Base-by-base conservation (phyloP, 2,113 vertebrate species). In the Silurus meridionalis region DNA sequence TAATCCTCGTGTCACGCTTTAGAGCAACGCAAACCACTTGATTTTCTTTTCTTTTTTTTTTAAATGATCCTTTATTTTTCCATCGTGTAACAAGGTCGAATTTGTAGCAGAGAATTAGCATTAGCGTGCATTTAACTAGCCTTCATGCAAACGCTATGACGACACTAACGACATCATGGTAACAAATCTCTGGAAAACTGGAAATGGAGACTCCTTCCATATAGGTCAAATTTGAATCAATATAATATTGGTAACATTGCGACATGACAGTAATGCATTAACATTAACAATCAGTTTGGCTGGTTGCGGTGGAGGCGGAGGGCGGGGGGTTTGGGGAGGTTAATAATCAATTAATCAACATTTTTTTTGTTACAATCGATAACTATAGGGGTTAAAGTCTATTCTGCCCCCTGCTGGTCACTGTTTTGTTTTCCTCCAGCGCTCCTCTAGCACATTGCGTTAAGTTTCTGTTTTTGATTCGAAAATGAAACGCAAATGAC, bases 371-470 rank as follows among this genome's bases (percentile, higher is more conserved):
- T 37, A 37, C 37, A 2, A 37, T 37, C 37, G 37, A 37, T 37
- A 17, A n/a, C 52, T 63, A n/a, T 8, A n/a, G 4, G 80, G 48
- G 52, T 15, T 55, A 69, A 28, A 19, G 37, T 69, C 81, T 17
- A 23, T 25, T 48, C 52, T 61, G 71, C 80, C 79, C 79, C 78
- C 82, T 77, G 64, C 71, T 63, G 83, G 71, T 15, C 2, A 6
- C 23, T 17, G 8, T 57, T 57, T 57, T 57, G 7, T 15, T 67
- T 50, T 23, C 23, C 52, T 52, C 15, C 9, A 86, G 74, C 53
- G n/a, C 28, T 69, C 13, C 28, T 37, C 37, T 37, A 37, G 37
- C 0, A 37, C 37, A 2, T 37, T 37, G 37, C 37, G 37, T 37
- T 3, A 37, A 37, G 37, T 37, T 37, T 37, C 37, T 37, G 37